Evolutionary conservation across 2,888 invertebrate genomes (phyloP).

Genomic region (Eumacrocentrus americanus): DNA sequence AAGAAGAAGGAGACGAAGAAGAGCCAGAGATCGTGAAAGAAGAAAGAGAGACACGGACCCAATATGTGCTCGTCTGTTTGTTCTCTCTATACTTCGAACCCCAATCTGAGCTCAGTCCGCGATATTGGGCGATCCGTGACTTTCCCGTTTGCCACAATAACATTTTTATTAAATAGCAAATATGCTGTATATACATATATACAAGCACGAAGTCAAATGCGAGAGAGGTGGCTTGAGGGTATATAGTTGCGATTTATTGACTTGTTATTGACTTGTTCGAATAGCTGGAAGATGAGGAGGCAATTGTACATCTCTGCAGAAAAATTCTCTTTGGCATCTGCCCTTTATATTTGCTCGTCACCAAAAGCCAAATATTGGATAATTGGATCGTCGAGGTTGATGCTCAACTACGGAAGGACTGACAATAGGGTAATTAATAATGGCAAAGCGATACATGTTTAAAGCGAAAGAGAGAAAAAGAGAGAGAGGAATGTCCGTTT

Average conservation of each 20-base stretch:
- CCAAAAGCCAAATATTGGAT: background rate
- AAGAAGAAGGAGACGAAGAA: conserved; percentile 22
- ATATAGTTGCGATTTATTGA: conserved; percentile 7
- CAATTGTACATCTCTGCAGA: background rate
- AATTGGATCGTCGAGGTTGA: background rate
- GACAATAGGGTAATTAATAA: conserved; percentile 54
- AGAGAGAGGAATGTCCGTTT: conserved; percentile 38
- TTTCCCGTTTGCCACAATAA: conserved; percentile 44
- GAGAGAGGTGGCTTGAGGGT: background rate
- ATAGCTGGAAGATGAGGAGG: too few relatives aligned
- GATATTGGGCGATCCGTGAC: conserved; percentile 44
- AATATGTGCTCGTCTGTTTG: background rate
- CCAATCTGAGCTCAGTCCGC: conserved; percentile 40
- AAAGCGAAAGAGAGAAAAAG: too few relatives aligned
- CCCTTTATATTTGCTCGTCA: background rate
- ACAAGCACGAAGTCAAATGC: background rate
- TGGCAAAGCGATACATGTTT: conserved; percentile 55
- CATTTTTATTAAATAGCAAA: conserved; percentile 53
- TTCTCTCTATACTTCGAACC: conserved; percentile 19
- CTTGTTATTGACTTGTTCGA: conserved; percentile 11
- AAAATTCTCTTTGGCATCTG: too few relatives aligned
- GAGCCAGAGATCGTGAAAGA: conserved; percentile 11
- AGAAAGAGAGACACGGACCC: conserved; percentile 26
- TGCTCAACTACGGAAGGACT: background rate
- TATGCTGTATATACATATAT: conserved; percentile 27